A percentile compares a stretch with the other conserved stretches of the same genome.
These are phyloP conservation scores for Dinomys branickii DNA, from an alignment of 2,113 vertebrate genomes.

Conservation along the genomic window DNA sequence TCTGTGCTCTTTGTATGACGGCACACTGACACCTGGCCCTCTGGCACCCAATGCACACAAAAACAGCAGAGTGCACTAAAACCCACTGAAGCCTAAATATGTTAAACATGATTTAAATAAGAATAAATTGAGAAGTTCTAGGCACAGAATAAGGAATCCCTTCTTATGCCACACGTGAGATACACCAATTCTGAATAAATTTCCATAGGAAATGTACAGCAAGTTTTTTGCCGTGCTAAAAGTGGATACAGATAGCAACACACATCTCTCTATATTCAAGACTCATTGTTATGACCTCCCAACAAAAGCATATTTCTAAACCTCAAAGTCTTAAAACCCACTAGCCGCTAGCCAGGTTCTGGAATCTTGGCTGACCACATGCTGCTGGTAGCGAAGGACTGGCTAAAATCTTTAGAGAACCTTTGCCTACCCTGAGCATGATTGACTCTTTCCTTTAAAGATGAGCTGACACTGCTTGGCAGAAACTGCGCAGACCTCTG, in stretches of 20 bases:
- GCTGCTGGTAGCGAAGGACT: neutral
- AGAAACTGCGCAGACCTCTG: neutral
- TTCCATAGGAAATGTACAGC: neutral
- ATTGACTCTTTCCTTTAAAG: neutral
- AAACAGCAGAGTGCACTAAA: neutral
- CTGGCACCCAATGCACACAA: neutral
- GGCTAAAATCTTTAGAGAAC: neutral
- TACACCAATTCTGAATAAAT: neutral
- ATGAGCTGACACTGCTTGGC: slow-evolving; percentile 19
- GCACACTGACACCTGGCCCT: neutral
- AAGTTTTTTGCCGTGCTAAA: neutral
- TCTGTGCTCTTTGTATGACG: neutral
- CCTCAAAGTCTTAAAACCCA: neutral
- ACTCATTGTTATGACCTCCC: neutral
- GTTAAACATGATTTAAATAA: neutral
- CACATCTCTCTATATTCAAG: neutral
- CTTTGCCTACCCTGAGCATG: neutral
- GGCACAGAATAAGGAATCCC: neutral
- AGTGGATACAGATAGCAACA: neutral
- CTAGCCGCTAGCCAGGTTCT: neutral
- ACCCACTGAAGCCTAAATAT: neutral
- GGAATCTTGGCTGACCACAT: neutral
- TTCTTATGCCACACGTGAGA: neutral
- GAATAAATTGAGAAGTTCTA: neutral
- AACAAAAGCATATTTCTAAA: neutral